A percentile compares a stretch with the other conserved stretches of the same genome.
Evolutionary conservation across 2,113 vertebrate genomes (phyloP).

Genomic region (Oryctolagus cuniculus): DNA sequence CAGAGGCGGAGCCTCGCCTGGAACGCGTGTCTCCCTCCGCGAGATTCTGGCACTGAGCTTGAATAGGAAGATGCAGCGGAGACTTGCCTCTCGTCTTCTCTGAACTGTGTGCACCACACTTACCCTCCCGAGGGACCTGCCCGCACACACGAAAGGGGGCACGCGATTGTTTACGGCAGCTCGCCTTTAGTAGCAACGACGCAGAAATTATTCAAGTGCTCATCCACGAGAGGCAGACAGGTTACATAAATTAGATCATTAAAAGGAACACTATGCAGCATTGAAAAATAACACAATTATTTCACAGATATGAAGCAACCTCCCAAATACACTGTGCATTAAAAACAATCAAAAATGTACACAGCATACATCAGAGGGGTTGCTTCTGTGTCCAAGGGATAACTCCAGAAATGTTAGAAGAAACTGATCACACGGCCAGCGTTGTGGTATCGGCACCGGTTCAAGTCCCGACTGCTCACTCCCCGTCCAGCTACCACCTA

Average conservation of each 20-base stretch:
- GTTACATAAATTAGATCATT: background rate
- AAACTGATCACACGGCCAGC: background rate
- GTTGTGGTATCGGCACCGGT: too few species aligned
- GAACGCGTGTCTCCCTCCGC: background rate
- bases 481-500: too few species aligned
- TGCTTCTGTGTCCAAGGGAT: background rate
- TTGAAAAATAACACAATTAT: background rate
- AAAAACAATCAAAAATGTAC: background rate
- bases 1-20: background rate
- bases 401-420: background rate
- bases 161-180: background rate
- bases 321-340: background rate
- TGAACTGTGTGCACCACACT: accelerated
- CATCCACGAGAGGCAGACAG: background rate
- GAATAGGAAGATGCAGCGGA: background rate
- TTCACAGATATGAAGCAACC: background rate
- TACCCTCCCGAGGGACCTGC: background rate
- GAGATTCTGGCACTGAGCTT: background rate
- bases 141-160: accelerated
- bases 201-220: background rate
- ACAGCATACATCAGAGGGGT: too few species aligned
- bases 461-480: too few species aligned
- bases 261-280: background rate
- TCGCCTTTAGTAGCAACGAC: background rate
- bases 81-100: background rate